Evolutionary conservation across 2,888 invertebrate genomes (phyloP), one percentile per base, ranked within the genome.

Genomic region (Metallyticus violacea): DNA sequence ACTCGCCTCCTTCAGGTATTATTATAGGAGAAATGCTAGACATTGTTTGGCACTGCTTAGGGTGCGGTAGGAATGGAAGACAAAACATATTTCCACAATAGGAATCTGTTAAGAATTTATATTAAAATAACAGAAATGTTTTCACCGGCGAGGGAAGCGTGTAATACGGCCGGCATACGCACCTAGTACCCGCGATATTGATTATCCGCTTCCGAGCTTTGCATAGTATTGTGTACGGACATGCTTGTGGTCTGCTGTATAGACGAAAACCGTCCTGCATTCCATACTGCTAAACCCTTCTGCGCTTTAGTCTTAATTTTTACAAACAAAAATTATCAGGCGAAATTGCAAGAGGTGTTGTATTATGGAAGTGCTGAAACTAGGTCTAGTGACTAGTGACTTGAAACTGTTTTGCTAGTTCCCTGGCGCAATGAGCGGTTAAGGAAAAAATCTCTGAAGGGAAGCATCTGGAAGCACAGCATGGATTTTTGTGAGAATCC

Each of bases 61-160:
- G n/a, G n/a, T n/a, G 40, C 9, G 40, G 15, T 22, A 62, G 40
- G 40, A 62, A 62, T 62, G 40, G 40, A 62, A 62, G 15, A 62
- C 40, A 22, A 22, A 15, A 62, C 40, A 62, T 62, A 62, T 15
- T 62, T 62, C 30, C 30, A 29, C 81, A 22, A 26, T 26, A 81
- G 81, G 81, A 81, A 81, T 28, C 29, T 30, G 81, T 25, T 81
- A 81, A 81, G 81, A 81, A 81, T 81, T 81, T 81, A 81, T 81
- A 81, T 81, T 81, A 81, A 81, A 81, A 81, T 81, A 81, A 81
- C 81, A 28, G 81, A 81, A 80, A 81, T 25, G 30, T 81, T 81
- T 81, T 9, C 4, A 30, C 25, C 26, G 25, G 26, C 78, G 25
- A 26, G n/a, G 40, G 40, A 62, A 62, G 40, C 40, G 40, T 62